Base-by-base conservation (phyloP, 2,113 vertebrate species). In the Cyanoliseus patagonus region DNA sequence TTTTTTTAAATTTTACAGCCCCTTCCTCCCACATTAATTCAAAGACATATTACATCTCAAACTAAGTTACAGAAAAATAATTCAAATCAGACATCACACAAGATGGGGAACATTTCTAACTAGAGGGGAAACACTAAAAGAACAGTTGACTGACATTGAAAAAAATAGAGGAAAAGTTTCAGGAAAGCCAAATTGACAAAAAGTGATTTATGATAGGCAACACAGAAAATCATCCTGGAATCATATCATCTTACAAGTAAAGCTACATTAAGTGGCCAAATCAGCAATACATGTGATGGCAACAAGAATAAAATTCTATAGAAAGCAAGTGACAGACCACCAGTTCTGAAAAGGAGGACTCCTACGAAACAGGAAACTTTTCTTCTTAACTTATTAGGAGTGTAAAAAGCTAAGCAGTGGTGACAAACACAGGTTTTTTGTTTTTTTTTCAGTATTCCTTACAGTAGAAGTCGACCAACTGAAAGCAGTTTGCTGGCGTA, bases 391-490 rank as follows among this genome's bases (percentile, higher is more conserved):
- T 37, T 68, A 42, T 10, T 75, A 82, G 24, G 37, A 57, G 31
- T 3, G 9, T 47, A 33, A 74, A 80, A 47, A 86, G 27, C 18
- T 57, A 77, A 69, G 13, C 23, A 76, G n/a, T 10, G 6, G 23
- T 31, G 35, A 69, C 13, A 79, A 59, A 68, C 7, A 63, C 4
- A 5, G 9, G 46, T 10, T 0, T 19, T 20, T 0, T 4, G n/a
- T 44, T 86, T 0, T 6, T 49, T 86, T 70, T 75, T 23, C 76
- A 76, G 6, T 66, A 59, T 42, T 86, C 44, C 24, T 47, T 66
- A 61, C n/a, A 72, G 37, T 17, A 86, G 17, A 86, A 66, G 14
- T 11, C 66, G 44, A 61, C 30, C 57, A 64, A 35, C 24, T 70
- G 37, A 74, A 87, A 82, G 49, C 30, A 74, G 59, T 39, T 77